phyloP scores from a whole-genome alignment of 2,113 vertebrate species.

The Phainopepla nitens region DNA sequence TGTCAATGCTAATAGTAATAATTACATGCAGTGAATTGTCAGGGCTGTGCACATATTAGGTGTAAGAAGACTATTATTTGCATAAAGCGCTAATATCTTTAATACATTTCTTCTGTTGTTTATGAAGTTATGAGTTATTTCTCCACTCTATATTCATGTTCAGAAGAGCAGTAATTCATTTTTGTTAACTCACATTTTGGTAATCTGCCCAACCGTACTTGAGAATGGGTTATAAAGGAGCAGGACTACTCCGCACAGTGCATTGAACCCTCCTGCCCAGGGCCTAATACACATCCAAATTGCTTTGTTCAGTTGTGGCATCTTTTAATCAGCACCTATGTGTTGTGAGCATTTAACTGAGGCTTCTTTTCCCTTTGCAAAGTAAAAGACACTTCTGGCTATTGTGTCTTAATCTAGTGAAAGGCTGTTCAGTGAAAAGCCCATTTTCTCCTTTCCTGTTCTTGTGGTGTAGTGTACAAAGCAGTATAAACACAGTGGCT shows the following conservation, averaged over 20 bases:
- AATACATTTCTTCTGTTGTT: not conserved
- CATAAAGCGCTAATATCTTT: not conserved
- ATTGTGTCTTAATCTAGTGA: not conserved
- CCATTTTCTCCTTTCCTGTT: not conserved
- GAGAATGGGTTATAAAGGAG: not conserved
- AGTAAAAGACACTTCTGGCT: not conserved
- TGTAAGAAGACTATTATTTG: not conserved
- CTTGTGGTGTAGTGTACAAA: not conserved
- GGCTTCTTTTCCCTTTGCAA: not conserved
- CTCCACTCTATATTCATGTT: not conserved
- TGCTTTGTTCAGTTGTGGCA: not conserved
- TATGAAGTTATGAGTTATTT: not conserved
- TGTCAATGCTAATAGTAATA: not conserved
- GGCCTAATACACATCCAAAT: not conserved
- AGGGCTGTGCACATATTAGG: not conserved
- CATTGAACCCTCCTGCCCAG: not conserved
- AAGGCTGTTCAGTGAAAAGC: not conserved
- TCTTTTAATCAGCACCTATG: not conserved
- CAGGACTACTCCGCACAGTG: not conserved
- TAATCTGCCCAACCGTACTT: not conserved
- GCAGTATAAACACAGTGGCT: not conserved
- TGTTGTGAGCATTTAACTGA: not conserved
- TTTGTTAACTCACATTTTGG: not conserved
- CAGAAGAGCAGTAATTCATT: not conserved
- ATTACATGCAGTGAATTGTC: not conserved